phyloP scores from a whole-genome alignment of 2,888 invertebrate genomes.

The Cataglyphis rosenhaueri region DNA sequence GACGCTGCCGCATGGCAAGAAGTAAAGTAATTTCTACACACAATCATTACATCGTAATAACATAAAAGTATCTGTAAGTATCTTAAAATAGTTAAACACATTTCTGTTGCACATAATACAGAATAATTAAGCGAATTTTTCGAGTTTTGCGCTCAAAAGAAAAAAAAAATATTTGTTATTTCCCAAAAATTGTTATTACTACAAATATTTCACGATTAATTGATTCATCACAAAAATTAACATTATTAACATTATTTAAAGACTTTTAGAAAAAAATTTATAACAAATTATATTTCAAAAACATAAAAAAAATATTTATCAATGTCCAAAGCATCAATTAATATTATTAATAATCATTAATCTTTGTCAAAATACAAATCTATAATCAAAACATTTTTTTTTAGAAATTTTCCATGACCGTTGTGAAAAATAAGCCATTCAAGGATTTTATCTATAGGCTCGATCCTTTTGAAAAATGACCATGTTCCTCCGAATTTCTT shows the following conservation, averaged over 20 bases:
- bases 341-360: not conserved
- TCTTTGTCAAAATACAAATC: not conserved
- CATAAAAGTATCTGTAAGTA: slow-evolving; percentile 17
- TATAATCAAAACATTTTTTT: slow-evolving; percentile 19
- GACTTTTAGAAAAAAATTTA: not conserved
- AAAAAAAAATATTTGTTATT: not conserved
- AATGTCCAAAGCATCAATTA: not conserved
- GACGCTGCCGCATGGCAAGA: slow-evolving; percentile 9
- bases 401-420: not conserved
- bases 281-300: not conserved
- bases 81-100: not conserved
- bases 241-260: not conserved
- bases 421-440: slow-evolving; percentile 25
- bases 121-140: not conserved
- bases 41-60: slow-evolving; percentile 12
- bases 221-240: not conserved
- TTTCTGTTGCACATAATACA: not conserved
- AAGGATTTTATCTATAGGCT: slow-evolving; percentile 7
- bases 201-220: not conserved
- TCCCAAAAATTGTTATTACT: not conserved
- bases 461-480: slow-evolving; percentile 34
- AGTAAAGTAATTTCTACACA: slow-evolving; percentile 13
- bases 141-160: not conserved
- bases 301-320: not conserved
- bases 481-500: slow-evolving; percentile 3